Percentiles rank a stretch among this genome's conserved stretches.
Evolutionary conservation across 1,140 invertebrate species (phyloP).

Genomic region (Teleopsis dalmanni): DNA sequence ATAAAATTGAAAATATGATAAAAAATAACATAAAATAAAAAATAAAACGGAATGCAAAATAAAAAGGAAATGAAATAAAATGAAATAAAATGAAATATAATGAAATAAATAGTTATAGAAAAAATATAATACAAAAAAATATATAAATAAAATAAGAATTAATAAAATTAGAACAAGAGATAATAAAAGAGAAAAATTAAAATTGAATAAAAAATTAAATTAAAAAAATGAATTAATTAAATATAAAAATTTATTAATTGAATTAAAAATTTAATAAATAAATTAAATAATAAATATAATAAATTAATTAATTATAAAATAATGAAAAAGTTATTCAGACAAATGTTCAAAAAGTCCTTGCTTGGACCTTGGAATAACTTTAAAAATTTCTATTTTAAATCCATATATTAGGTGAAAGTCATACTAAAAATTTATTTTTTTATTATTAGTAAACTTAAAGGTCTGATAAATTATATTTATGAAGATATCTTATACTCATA

Average conservation of each 20-base stretch:
- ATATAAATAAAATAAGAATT: background rate
- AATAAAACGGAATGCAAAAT: background rate
- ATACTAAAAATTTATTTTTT: too few relatives aligned
- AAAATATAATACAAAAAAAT: background rate
- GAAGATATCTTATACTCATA: too few relatives aligned
- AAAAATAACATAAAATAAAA: slow-evolving; percentile 1
- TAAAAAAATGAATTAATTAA: background rate
- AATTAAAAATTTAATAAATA: background rate
- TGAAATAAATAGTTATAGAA: background rate
- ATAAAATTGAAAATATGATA: background rate
- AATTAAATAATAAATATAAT: background rate
- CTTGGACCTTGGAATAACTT: too few relatives aligned
- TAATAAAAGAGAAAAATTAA: background rate
- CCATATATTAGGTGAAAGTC: too few relatives aligned
- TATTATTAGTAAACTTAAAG: too few relatives aligned
- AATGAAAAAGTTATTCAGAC: too few relatives aligned
- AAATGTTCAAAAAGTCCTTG: too few relatives aligned
- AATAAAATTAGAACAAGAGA: background rate
- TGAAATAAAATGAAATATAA: background rate
- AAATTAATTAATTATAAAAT: background rate
- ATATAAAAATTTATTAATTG: background rate
- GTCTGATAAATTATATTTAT: too few relatives aligned
- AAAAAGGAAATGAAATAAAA: background rate
- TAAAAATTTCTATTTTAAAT: too few relatives aligned
- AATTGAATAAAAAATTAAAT: background rate